Base-by-base conservation (phyloP, 2,797 vertebrate genomes). In the Bradypus variegatus region DNA sequence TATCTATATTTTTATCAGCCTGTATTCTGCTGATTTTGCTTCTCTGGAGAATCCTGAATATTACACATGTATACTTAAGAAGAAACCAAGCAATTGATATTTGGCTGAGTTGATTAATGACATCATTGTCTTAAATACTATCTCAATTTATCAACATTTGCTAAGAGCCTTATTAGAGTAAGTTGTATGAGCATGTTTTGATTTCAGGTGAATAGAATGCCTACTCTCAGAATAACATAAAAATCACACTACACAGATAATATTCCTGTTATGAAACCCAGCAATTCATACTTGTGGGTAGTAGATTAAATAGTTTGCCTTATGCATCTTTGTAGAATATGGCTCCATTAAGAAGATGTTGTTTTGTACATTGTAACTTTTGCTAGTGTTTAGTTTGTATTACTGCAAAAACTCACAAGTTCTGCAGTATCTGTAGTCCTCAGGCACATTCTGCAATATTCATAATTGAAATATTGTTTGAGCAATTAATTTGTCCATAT, bases 101-200 rank as follows among this genome's bases (percentile, higher is more conserved):
- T 50, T 29, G 55, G 70, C 29, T 60, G 72, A 76, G 48, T 16
- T 11, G 27, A 58, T 1, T 38, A 38, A 65, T 9, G 13, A 50
- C 62, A 8, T 2, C 6, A 3, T 41, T 62, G 31, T 27, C 64
- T 80, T 38, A 29, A 62, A 45, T 25, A 29, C 41, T 36, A 25
- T 58, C 36, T 29, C 4, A 3, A 10, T 36, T 4, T 6, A 45
- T 36, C 31, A 53, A 4, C 23, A 29, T 29, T 73, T 73, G 38
- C 73, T 25, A 12, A 55, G 29, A 67, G 31, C 9, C 69, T 77
- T 41, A 8, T 4, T 25, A 3, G 38, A 31, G 16, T 19, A 7
- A 62, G n/a, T 58, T 5, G 2, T 15, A 4, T 3, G 15, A 33
- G 13, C 2, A 3, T 7, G 3, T 3, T 5, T 11, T 67, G 53